Conservation (phyloP, 2,888 invertebrate species). For the Odontomyia ornata region DNA sequence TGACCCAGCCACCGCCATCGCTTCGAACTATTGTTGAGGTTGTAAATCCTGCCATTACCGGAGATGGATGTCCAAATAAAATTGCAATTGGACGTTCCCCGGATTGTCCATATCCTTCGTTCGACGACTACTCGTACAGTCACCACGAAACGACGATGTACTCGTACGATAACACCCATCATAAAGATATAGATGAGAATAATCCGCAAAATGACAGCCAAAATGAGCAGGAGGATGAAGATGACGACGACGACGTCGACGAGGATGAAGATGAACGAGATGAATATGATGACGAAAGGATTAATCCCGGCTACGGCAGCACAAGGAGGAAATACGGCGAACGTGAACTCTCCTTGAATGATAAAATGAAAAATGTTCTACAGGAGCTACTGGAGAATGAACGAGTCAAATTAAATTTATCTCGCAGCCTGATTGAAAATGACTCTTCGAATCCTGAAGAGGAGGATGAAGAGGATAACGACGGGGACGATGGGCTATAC, state of each 20-base stretch:
- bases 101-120: constrained; percentile 57
- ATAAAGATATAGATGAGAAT: constrained; percentile 48
- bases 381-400: constrained; percentile 63
- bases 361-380: constrained; percentile 65
- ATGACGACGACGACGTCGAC: constrained; percentile 42
- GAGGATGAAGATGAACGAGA: constrained; percentile 43
- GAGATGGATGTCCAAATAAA: constrained; percentile 62
- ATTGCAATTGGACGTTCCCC: constrained; percentile 61
- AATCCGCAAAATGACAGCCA: constrained; percentile 25
- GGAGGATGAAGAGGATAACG: constrained; percentile 51
- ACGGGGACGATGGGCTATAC: constrained; percentile 53
- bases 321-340: not conserved
- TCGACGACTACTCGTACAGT: constrained; percentile 52
- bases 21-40: constrained; percentile 63
- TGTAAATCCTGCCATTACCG: constrained; percentile 63
- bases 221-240: constrained; percentile 47
- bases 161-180: not conserved
- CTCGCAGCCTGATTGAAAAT: constrained; percentile 62
- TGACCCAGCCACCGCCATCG: constrained; percentile 30
- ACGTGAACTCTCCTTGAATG: constrained; percentile 62
- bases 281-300: constrained; percentile 51
- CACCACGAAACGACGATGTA: not conserved
- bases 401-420: constrained; percentile 64
- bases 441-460: constrained; percentile 52
- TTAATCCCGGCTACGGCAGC: constrained; percentile 22